Evolutionary conservation across 2,888 invertebrate genomes (phyloP), one percentile per base, ranked within the genome.

Genomic region (Pteria penguin): DNA sequence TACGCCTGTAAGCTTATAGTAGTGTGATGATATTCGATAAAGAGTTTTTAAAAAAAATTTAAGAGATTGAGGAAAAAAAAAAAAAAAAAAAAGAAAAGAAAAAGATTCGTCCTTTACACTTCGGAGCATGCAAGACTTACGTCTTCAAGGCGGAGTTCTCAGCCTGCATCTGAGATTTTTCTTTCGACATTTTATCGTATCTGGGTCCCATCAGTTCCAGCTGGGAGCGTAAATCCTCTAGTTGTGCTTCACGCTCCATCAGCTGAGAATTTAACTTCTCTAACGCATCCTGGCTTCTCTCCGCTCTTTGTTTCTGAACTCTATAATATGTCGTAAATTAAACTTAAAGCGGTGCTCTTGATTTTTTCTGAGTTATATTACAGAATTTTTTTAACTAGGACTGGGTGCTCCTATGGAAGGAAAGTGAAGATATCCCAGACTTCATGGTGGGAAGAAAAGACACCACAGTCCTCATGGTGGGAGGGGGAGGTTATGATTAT

Each of bases 221-320:
- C 55, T 88, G 85, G 11, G 87, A 72, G 27, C 84, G 84, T n/a
- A 87, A 55, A 57, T 91, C 91, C 33, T 88, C 88, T 5, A 89
- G 72, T 60, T 86, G 84, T 14, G 85, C 79, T 26, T 91, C 89
- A 32, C 83, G 75, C 69, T 91, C 90, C 78, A 89, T 72, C 62
- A 90, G 76, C 72, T 89, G 88, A 4, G 85, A 85, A 54, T 81
- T 84, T 36, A 90, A 73, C 67, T 86, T 84, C 55, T 88, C 90
- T 4, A 90, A 77, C 4, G 89, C 87, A 66, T 89, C 89, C 74
- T 91, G 90, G 52, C 87, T 87, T 58, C 86, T 83, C 29, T 87
- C 84, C 2, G 91, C 91, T 36, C 90, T 83, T 83, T 90, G 89
- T 78, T 91, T 91, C 84, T 91, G 90, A 4, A 90, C 90, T 84